phyloP scores from a whole-genome alignment of 2,797 vertebrate species.

The Setipinna tenuifilis region DNA sequence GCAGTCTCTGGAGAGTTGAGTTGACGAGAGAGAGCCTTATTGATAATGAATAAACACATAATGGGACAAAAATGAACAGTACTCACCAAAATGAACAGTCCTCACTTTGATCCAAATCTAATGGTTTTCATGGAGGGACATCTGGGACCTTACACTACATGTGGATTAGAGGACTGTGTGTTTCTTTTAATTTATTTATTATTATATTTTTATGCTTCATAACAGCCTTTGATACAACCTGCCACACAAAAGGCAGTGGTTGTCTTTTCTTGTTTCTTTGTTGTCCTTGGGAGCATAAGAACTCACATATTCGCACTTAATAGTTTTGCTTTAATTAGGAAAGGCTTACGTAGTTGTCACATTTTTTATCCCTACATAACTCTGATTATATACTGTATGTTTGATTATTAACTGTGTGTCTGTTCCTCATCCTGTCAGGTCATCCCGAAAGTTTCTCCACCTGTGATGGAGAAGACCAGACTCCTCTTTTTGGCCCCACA shows the following conservation, averaged over 20 bases:
- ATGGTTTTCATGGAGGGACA: neutral
- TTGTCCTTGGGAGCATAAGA: neutral
- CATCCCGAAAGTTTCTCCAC: conserved; percentile 85
- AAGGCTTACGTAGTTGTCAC: neutral
- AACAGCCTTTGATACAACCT: neutral
- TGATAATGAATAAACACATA: neutral
- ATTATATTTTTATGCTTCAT: neutral
- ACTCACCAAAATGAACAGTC: neutral
- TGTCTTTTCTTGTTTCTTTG: neutral
- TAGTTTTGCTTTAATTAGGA: neutral
- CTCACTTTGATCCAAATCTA: too few species aligned
- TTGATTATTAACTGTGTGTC: neutral
- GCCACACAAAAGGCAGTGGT: neutral
- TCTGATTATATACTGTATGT: conserved; percentile 27
- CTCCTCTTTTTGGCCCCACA: conserved; percentile 61
- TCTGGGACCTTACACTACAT: neutral
- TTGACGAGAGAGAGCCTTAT: neutral
- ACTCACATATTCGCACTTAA: neutral
- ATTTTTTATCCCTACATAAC: neutral
- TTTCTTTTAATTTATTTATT: neutral
- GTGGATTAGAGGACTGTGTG: neutral
- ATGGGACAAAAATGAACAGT: neutral
- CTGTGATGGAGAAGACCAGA: conserved; percentile 75
- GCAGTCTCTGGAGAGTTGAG: neutral
- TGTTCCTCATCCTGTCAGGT: conserved; percentile 64